A percentile compares a stretch with the other conserved stretches of the same genome.
These are phyloP conservation scores for Neomonachus schauinslandi DNA, from an alignment of 2,113 vertebrate species.

Conservation along the genomic window DNA sequence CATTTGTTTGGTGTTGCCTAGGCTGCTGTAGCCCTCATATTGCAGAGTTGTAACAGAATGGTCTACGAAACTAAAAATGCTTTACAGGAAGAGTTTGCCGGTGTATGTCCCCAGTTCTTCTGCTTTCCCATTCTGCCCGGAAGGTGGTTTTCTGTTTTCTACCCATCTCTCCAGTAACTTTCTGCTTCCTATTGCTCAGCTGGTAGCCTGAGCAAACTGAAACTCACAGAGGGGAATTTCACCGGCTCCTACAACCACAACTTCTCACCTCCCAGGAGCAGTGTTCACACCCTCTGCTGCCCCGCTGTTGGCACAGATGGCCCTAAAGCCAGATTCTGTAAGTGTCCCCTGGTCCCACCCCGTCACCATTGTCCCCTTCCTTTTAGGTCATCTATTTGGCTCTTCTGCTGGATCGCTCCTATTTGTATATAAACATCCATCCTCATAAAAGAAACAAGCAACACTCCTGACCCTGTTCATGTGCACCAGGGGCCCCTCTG, in stretches of 20 bases:
- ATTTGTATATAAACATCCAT: background rate
- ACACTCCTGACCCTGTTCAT: accelerated
- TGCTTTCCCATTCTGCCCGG: background rate
- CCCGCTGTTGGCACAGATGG: too few relatives aligned
- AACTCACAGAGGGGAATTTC: background rate
- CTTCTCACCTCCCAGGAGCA: background rate
- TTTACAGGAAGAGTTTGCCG: background rate
- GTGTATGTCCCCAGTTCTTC: background rate
- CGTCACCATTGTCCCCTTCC: background rate
- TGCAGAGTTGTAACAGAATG: background rate
- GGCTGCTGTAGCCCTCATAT: background rate
- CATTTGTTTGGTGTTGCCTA: background rate
- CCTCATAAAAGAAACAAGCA: background rate
- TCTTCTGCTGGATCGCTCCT: background rate
- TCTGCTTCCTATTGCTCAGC: background rate
- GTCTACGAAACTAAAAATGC: background rate
- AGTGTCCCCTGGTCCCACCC: too few relatives aligned
- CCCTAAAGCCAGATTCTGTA: background rate
- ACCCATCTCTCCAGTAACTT: background rate
- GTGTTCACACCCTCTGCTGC: background rate
- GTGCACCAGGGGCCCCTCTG: background rate
- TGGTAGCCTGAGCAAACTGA: background rate
- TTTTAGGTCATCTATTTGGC: background rate
- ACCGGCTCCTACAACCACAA: too few relatives aligned
- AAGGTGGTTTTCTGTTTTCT: background rate